Evolutionary conservation across 2,113 vertebrate genomes (phyloP).

Genomic region (Empidonax traillii): DNA sequence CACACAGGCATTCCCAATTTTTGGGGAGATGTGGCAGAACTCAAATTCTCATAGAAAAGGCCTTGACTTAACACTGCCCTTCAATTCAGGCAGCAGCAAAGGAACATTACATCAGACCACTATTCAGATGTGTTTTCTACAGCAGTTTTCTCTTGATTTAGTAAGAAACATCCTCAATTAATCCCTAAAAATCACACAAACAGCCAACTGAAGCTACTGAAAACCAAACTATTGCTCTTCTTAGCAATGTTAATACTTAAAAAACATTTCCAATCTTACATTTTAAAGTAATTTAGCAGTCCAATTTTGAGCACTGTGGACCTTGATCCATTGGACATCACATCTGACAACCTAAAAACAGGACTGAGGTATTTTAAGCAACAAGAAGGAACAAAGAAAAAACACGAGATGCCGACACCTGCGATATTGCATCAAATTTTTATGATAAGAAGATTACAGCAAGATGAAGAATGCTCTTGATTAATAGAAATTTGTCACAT

Average conservation of each 20-base stretch:
- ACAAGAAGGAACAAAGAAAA: neutral
- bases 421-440: neutral
- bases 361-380: neutral
- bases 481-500: neutral
- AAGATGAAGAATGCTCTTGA: neutral
- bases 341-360: neutral
- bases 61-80: neutral
- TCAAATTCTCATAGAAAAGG: neutral
- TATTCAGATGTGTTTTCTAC: neutral
- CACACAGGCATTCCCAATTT: neutral
- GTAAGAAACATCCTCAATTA: neutral
- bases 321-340: neutral
- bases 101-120: neutral
- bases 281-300: neutral
- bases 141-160: neutral
- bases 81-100: neutral
- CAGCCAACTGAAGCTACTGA: neutral
- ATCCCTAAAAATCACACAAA: neutral
- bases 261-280: neutral
- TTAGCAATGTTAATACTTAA: neutral
- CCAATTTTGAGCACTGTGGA: neutral
- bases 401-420: neutral
- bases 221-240: neutral
- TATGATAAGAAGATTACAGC: neutral
- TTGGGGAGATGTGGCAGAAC: neutral